Conservation (phyloP, 2,888 invertebrate genomes). For the Noctua pronuba region DNA sequence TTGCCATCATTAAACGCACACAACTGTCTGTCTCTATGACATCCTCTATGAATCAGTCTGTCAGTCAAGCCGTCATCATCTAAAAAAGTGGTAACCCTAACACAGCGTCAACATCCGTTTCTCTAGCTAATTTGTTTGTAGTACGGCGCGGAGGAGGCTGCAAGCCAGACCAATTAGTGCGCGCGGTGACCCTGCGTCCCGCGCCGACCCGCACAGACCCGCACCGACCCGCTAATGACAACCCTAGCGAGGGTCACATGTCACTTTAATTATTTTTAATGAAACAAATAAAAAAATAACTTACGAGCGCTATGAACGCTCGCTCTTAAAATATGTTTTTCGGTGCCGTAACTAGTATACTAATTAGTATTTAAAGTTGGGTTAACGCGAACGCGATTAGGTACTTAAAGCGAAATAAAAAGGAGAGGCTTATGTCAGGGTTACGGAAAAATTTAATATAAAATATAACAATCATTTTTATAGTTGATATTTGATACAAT, state of each 20-base stretch:
- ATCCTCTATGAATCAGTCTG: constrained; percentile 36
- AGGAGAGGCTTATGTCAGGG: constrained; percentile 59
- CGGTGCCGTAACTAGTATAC: constrained; percentile 59
- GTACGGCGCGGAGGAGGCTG: constrained; percentile 76
- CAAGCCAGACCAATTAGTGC: constrained; percentile 83
- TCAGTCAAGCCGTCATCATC: constrained; percentile 50
- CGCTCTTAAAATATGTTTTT: constrained; percentile 59
- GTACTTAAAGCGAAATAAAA: constrained; percentile 63
- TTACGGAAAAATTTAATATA: constrained; percentile 22
- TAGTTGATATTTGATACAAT: constrained; percentile 18
- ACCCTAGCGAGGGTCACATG: constrained; percentile 73
- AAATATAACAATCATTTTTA: constrained; percentile 2
- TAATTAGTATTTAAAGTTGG: constrained; percentile 67
- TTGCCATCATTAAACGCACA: constrained; percentile 20
- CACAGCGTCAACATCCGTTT: constrained; percentile 76
- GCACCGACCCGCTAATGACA: constrained; percentile 76
- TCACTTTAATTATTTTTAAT: constrained; percentile 77
- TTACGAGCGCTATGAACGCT: constrained; percentile 62
- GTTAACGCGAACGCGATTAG: constrained; percentile 62
- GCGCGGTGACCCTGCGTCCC: constrained; percentile 73
- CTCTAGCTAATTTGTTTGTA: constrained; percentile 85
- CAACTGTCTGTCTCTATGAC: constrained; percentile 27
- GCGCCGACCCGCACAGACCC: constrained; percentile 68
- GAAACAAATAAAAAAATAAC: constrained; percentile 72
- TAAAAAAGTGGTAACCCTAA: constrained; percentile 73